A percentile compares a stretch with the other conserved stretches of the same genome.
Evolutionary conservation across 2,888 invertebrate genomes (phyloP).

Genomic region (Aporophyla lueneburgensis): DNA sequence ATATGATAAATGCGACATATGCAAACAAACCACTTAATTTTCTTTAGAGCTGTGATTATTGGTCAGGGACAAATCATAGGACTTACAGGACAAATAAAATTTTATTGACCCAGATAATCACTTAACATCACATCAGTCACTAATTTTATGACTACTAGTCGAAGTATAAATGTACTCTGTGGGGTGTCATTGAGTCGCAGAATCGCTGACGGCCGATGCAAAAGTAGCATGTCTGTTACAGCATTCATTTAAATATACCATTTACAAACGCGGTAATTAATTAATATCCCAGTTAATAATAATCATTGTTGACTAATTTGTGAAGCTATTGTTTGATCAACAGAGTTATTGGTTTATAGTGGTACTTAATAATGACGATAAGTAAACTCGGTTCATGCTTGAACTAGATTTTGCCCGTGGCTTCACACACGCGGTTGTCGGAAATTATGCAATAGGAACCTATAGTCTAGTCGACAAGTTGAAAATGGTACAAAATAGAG

Average conservation of each 20-base stretch:
- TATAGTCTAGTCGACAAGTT: too few relatives aligned
- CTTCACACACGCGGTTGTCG: too few relatives aligned
- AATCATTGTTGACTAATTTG: slow-evolving; percentile 24
- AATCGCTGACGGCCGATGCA: background rate
- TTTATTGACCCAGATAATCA: too few relatives aligned
- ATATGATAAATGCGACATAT: too few relatives aligned
- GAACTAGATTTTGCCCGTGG: background rate
- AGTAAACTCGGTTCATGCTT: slow-evolving; percentile 1
- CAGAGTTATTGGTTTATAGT: slow-evolving; percentile 24
- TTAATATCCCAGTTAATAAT: slow-evolving; percentile 35
- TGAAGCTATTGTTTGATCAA: slow-evolving; percentile 39
- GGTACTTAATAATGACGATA: background rate
- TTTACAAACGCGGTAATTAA: slow-evolving; percentile 31
- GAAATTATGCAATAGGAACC: too few relatives aligned
- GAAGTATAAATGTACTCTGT: background rate
- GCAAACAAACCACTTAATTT: too few relatives aligned
- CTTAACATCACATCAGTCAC: background rate
- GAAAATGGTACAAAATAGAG: too few relatives aligned
- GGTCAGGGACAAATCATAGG: too few relatives aligned
- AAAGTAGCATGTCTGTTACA: background rate
- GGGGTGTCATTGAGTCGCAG: background rate
- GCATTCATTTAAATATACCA: background rate
- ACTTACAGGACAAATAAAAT: too few relatives aligned
- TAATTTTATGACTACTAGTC: background rate
- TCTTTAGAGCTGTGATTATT: too few relatives aligned